Evolutionary conservation across 1,140 invertebrate genomes (phyloP).

Genomic region (Trissolcus basalis): DNA sequence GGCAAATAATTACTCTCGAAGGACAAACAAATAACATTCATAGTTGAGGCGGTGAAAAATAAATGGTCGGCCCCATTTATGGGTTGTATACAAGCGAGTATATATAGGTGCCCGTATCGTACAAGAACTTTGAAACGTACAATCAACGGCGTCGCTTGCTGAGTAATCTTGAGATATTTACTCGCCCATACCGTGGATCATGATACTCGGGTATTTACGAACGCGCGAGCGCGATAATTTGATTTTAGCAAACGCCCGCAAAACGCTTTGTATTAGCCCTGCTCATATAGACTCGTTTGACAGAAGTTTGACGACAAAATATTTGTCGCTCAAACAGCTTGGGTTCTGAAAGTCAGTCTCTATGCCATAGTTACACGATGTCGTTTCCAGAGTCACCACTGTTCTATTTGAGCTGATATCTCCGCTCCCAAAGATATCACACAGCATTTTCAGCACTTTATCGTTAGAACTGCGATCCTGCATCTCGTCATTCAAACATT

Average conservation of each 20-base stretch:
- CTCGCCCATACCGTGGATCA: conserved; percentile 54
- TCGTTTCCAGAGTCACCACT: conserved; percentile 56
- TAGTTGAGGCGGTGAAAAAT: conserved; percentile 39
- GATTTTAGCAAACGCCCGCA: conserved; percentile 76
- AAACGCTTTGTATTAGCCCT: conserved; percentile 76
- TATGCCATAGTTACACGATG: conserved; percentile 57
- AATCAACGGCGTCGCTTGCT: conserved; percentile 56
- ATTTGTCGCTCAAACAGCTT: conserved; percentile 77
- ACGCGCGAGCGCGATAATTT: conserved; percentile 67
- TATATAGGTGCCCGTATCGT: conserved; percentile 20
- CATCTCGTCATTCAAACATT: conserved; percentile 13
- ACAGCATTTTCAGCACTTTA: conserved; percentile 27
- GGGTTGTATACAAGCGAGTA: conserved; percentile 9
- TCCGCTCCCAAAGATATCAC: conserved; percentile 32
- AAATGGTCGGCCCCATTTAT: neutral
- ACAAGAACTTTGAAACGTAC: conserved; percentile 51
- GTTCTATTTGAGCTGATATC: conserved; percentile 59
- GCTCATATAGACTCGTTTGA: conserved; percentile 76
- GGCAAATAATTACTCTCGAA: conserved; percentile 52
- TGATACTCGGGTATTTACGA: conserved; percentile 58
- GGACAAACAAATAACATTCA: conserved; percentile 46
- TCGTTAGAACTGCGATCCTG: conserved; percentile 7
- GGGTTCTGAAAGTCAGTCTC: conserved; percentile 71
- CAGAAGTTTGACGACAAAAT: conserved; percentile 77
- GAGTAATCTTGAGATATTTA: conserved; percentile 61